Conservation (phyloP, 1,140 invertebrate species). For the Helicoverpa armigera region DNA sequence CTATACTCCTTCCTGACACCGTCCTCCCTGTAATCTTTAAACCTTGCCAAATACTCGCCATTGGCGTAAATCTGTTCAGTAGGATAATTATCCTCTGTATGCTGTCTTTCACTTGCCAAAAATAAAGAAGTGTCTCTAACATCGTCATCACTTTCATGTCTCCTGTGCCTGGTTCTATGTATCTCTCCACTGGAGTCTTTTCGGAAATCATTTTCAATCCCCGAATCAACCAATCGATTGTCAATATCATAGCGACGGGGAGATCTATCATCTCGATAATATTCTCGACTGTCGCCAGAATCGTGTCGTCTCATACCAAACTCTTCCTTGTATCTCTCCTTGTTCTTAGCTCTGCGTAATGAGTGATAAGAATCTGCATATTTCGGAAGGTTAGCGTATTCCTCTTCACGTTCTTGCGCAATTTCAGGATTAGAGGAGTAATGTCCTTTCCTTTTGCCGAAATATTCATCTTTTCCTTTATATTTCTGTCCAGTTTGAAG, state of each 20-base stretch:
- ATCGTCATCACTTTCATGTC: slow-evolving; percentile 88
- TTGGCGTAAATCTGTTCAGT: slow-evolving; percentile 82
- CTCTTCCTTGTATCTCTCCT: slow-evolving; percentile 80
- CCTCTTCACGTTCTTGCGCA: slow-evolving; percentile 82
- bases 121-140: slow-evolving; percentile 88
- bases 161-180: slow-evolving; percentile 76
- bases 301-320: slow-evolving; percentile 82
- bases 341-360: slow-evolving; percentile 82
- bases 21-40: slow-evolving; percentile 76
- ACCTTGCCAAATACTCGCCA: slow-evolving; percentile 74
- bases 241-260: slow-evolving; percentile 86
- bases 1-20: slow-evolving; percentile 85
- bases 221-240: slow-evolving; percentile 91
- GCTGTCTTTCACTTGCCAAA: slow-evolving; percentile 89
- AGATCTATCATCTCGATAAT: slow-evolving; percentile 81
- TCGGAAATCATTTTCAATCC: slow-evolving; percentile 92
- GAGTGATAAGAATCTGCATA: slow-evolving; percentile 86
- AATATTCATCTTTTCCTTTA: slow-evolving; percentile 80
- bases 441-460: slow-evolving; percentile 85
- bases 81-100: slow-evolving; percentile 88
- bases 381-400: slow-evolving; percentile 80
- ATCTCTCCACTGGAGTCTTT: slow-evolving; percentile 89
- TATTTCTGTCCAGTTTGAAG: slow-evolving; percentile 82
- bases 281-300: slow-evolving; percentile 83
- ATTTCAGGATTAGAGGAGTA: slow-evolving; percentile 88